Conservation (phyloP, 2,888 invertebrate species). For the Nemoura dubitans region DNA sequence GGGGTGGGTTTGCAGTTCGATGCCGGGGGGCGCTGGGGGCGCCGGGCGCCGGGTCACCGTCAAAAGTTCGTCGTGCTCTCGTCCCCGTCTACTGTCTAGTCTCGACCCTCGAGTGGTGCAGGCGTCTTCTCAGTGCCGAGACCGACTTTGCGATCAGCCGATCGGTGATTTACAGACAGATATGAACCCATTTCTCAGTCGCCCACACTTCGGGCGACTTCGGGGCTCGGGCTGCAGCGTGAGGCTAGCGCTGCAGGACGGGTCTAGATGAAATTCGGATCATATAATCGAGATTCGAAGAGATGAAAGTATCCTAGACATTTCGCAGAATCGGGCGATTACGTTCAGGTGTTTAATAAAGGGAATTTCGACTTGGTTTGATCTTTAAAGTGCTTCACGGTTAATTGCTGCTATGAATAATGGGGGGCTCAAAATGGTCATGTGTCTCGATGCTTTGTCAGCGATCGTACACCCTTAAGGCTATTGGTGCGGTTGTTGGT, state of each 20-base stretch:
- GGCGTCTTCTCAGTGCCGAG: background rate
- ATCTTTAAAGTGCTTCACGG: background rate
- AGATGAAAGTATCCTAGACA: background rate
- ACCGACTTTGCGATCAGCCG: background rate
- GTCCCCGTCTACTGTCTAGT: background rate
- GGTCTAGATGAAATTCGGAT: background rate
- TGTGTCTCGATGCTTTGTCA: no score
- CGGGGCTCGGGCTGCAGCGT: background rate
- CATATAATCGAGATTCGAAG: background rate
- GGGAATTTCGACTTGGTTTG: background rate
- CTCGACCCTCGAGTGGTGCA: no score
- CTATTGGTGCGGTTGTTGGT: no score
- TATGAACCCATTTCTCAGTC: background rate
- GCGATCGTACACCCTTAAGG: no score
- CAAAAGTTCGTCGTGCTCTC: background rate
- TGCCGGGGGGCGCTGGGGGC: background rate
- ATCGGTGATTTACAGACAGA: background rate
- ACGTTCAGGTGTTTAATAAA: background rate
- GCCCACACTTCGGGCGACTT: slow-evolving; percentile 21
- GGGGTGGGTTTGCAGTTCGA: background rate
- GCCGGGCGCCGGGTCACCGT: background rate
- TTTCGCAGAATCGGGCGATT: background rate
- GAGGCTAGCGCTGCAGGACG: background rate
- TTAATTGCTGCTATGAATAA: no score
- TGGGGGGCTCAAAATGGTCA: no score